Percentiles rank a stretch among this genome's conserved stretches.
Conservation (phyloP, 1,140 invertebrate species). For the Schlechtendalia chinensis region DNA sequence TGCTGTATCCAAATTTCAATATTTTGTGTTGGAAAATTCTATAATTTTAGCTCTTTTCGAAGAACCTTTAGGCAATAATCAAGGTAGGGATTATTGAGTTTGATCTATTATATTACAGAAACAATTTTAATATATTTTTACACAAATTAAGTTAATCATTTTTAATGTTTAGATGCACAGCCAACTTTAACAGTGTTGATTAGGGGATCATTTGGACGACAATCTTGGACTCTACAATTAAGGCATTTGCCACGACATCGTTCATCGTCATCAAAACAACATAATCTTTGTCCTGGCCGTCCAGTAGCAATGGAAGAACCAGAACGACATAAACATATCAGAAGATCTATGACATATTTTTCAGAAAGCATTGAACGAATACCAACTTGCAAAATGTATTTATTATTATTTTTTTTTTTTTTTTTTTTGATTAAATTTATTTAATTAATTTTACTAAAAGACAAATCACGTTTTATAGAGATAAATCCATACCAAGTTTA, state of each 20-base stretch:
- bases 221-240: conserved; percentile 90
- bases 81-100: conserved; percentile 57
- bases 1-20: conserved; percentile 71
- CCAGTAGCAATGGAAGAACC: conserved; percentile 75
- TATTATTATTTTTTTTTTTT: conserved; percentile 52
- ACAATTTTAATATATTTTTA: neutral
- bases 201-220: conserved; percentile 85
- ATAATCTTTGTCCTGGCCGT: conserved; percentile 71
- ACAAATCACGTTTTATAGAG: conserved; percentile 59
- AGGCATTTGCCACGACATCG: conserved; percentile 78
- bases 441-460: conserved; percentile 62
- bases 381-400: conserved; percentile 76
- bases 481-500: conserved; percentile 76
- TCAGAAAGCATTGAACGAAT: conserved; percentile 81
- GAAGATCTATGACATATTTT: conserved; percentile 70
- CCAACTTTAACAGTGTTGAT: conserved; percentile 73
- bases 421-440: conserved; percentile 59
- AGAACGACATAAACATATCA: conserved; percentile 59
- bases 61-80: conserved; percentile 81
- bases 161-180: conserved; percentile 57
- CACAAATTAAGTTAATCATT: neutral
- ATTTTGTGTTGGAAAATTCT: conserved; percentile 88
- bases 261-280: conserved; percentile 63
- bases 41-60: conserved; percentile 87
- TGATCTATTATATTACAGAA: neutral